Conservation (phyloP, 2,888 invertebrate species). For the Zygothrica quintamaculata region DNA sequence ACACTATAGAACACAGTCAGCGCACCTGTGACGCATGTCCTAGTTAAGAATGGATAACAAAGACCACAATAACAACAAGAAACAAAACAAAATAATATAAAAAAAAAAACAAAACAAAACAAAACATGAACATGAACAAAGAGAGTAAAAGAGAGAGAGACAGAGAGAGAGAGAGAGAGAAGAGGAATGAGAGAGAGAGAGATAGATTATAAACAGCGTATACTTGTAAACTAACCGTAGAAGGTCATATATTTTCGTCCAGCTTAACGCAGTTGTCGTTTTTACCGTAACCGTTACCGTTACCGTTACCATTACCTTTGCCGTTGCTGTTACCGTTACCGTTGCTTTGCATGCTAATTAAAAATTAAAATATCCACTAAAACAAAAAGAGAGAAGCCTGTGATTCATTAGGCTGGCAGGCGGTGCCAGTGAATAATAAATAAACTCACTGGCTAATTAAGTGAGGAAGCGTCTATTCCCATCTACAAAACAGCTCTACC, state of each 20-base stretch:
- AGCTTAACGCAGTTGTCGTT: conserved; percentile 24
- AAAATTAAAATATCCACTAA: conserved; percentile 78
- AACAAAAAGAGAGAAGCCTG: conserved; percentile 48
- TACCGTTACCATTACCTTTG: conserved; percentile 48
- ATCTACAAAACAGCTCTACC: not conserved
- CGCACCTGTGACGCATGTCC: conserved; percentile 72
- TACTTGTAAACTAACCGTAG: conserved; percentile 59
- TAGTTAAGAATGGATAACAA: conserved; percentile 33
- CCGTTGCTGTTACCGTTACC: conserved; percentile 23
- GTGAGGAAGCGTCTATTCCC: conserved; percentile 50
- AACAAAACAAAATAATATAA: conserved; percentile 39
- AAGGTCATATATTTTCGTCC: conserved; percentile 73
- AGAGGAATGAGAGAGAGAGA: no score
- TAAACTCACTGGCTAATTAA: conserved; percentile 77
- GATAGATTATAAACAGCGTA: no score
- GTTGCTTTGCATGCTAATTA: conserved; percentile 74
- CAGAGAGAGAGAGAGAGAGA: no score
- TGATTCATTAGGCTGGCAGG: conserved; percentile 76
- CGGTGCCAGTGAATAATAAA: conserved; percentile 76
- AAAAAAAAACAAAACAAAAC: conserved; percentile 37
- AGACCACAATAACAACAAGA: conserved; percentile 33
- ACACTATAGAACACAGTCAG: conserved; percentile 41
- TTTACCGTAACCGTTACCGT: conserved; percentile 23
- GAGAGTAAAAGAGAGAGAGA: conserved; percentile 27
- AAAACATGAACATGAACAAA: conserved; percentile 25